Evolutionary conservation across 2,888 invertebrate genomes (phyloP).

Genomic region (Morpho deidamia): DNA sequence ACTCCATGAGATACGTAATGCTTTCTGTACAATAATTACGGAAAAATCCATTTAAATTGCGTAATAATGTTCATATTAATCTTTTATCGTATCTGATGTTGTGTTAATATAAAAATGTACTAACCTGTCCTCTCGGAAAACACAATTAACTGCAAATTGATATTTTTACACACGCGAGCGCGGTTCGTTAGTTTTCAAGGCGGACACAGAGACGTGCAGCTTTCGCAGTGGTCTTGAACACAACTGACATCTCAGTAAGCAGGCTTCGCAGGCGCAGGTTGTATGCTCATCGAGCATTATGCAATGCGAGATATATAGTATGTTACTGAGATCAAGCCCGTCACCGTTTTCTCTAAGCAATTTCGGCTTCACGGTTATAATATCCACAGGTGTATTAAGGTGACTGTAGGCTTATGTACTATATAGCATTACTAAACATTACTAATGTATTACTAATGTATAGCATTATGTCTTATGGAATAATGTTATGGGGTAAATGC

Average conservation of each 20-base stretch:
- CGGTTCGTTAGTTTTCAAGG: background rate
- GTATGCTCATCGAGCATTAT: slow-evolving; percentile 14
- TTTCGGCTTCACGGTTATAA: slow-evolving; percentile 7
- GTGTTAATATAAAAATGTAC: background rate
- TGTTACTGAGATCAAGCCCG: slow-evolving; percentile 9
- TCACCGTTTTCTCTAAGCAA: slow-evolving; percentile 14
- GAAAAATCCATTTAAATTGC: background rate
- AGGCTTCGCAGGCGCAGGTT: slow-evolving; percentile 30
- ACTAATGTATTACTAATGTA: no score
- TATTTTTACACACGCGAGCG: slow-evolving; percentile 14
- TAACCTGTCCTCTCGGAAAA: slow-evolving; percentile 3
- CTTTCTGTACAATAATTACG: background rate
- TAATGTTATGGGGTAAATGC: no score
- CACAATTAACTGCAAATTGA: slow-evolving; percentile 6
- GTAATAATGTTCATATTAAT: background rate
- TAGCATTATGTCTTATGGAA: no score
- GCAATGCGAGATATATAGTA: slow-evolving; percentile 15
- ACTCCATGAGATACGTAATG: background rate
- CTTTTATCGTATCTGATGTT: no score
- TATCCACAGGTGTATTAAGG: background rate
- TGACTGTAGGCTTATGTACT: background rate
- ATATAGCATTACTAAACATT: no score
- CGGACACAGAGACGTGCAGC: slow-evolving; percentile 22
- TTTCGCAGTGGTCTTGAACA: slow-evolving; percentile 27
- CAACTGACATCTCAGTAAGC: slow-evolving; percentile 31